Evolutionary conservation across 2,113 vertebrate genomes (phyloP), one percentile per base, ranked within the genome.

Genomic region (Rhinopomastus cyanomelas): DNA sequence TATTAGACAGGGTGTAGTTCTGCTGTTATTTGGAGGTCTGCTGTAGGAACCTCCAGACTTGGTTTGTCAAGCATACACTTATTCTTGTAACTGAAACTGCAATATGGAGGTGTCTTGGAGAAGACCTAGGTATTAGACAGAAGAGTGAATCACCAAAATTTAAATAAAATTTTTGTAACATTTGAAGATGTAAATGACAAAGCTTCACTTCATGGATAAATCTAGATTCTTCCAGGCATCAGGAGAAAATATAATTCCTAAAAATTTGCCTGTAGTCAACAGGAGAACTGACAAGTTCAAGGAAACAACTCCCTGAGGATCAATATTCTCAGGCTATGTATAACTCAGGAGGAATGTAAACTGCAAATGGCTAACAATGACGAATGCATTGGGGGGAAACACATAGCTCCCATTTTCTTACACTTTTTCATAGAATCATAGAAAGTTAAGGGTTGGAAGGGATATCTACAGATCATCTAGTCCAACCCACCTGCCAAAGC

Each of bases 191-290:
- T 44, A 78, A 74, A 62, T 36, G 57, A 44, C 75, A 64, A 9
- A 65, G 19, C 8, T 76, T 46, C 64, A 75, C 53, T 55, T 76
- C 32, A 17, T 36, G 8, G 85, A 36, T 37, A 94, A 94, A 7
- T n/a, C 25, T 72, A 48, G 5, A 32, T 52, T 64, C 29, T 52
- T 51, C 30, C 8, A 68, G 48, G 39, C 8, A 72, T 46, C 7
- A 80, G 3, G 29, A 90, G 64, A 20, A 55, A 92, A 72, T 76
- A 71, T 67, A 55, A 74, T 81, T 87, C 32, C 36, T 73, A 67
- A 86, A 67, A 44, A 10, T 5, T n/a, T 76, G 2, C 21, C 27
- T 27, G 9, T 5, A 18, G 8, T 59, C 76, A 59, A 64, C 80
- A 76, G 8, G 12, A 32, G 14, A 85, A 68, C 7, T 39, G 27